Percentiles rank a stretch among this genome's conserved stretches.
Conservation (phyloP, 2,888 invertebrate genomes). For the Stegophylla sp. region DNA sequence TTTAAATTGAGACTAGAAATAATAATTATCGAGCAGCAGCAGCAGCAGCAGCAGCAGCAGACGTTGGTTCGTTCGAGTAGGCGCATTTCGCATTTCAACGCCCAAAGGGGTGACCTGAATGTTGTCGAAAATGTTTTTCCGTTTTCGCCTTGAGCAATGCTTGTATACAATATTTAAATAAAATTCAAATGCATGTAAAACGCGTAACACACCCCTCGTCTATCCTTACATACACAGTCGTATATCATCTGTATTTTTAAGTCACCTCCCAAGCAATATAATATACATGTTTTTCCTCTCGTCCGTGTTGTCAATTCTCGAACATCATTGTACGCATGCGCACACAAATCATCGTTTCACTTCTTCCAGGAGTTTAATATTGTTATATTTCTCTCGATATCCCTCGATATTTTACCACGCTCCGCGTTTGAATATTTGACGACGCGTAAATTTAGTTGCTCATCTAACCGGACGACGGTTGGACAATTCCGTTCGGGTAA, state of each 20-base stretch:
- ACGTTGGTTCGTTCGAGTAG: too few relatives aligned
- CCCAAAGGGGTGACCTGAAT: too few relatives aligned
- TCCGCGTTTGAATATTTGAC: too few relatives aligned
- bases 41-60: too few relatives aligned
- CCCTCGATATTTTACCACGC: too few relatives aligned
- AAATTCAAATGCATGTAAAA: constrained; percentile 34
- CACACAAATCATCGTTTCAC: not conserved
- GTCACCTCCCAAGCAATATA: not conserved
- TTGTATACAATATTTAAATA: not conserved
- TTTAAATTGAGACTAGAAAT: not conserved
- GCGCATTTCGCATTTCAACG: too few relatives aligned
- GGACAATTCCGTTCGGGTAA: too few relatives aligned
- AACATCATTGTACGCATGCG: not conserved
- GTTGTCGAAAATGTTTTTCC: too few relatives aligned
- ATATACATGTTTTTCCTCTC: not conserved
- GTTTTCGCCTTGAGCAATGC: not conserved
- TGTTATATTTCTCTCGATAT: not conserved
- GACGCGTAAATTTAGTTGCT: too few relatives aligned
- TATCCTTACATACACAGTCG: too few relatives aligned
- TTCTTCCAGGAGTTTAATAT: not conserved
- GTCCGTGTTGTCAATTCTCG: not conserved
- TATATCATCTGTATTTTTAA: constrained; percentile 12
- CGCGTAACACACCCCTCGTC: not conserved
- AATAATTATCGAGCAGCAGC: too few relatives aligned
- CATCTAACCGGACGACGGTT: too few relatives aligned